Evolutionary conservation across 2,888 invertebrate genomes (phyloP).

Genomic region (Coelinius sp.): DNA sequence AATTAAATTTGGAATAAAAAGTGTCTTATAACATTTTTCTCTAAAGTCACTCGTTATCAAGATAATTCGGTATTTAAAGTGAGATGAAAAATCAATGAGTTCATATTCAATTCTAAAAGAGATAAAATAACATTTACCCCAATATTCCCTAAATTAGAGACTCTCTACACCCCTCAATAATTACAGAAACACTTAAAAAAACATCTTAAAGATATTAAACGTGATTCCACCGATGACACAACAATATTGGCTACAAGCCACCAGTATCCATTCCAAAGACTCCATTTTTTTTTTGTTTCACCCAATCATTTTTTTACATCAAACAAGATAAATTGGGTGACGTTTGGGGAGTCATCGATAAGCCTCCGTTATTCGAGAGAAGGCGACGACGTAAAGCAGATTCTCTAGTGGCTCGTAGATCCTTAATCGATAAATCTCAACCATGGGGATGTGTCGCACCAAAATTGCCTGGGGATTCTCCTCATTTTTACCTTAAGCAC

Average conservation of each 20-base stretch:
- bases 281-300: not conserved
- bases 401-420: conserved; percentile 35
- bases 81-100: too few relatives aligned
- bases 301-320: conserved; percentile 7
- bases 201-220: not conserved
- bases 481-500: conserved; percentile 2
- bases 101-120: too few relatives aligned
- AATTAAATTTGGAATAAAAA: too few relatives aligned
- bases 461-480: conserved; percentile 24
- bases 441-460: conserved; percentile 19
- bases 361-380: conserved; percentile 28
- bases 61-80: too few relatives aligned
- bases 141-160: too few relatives aligned
- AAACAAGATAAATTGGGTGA: conserved; percentile 17
- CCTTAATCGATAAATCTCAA: conserved; percentile 35
- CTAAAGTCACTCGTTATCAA: too few relatives aligned
- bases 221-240: conserved; percentile 21
- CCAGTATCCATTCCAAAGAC: not conserved
- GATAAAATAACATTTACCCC: too few relatives aligned
- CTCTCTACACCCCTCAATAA: too few relatives aligned
- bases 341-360: conserved; percentile 32
- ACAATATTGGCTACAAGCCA: conserved; percentile 30
- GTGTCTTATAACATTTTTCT: too few relatives aligned
- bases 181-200: too few relatives aligned
- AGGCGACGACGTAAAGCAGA: conserved; percentile 24